Base-by-base conservation (phyloP, 2,797 vertebrate species). In the Acanthis flammea region DNA sequence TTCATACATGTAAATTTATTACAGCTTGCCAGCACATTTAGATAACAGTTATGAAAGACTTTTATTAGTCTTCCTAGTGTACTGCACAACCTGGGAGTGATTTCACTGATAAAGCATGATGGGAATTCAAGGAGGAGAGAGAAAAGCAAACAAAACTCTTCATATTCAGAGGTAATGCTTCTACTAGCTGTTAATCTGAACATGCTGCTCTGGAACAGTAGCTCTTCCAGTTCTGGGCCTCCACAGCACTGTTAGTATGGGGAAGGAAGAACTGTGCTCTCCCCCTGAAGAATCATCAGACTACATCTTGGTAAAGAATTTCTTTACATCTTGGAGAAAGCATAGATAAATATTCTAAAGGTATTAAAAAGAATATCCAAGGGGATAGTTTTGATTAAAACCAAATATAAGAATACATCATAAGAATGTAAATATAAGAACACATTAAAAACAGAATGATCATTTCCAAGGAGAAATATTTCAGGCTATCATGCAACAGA, bases 1-100 rank as follows among this genome's bases (percentile, higher is more conserved):
- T 88, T 73, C 62, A 67, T 31, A 31, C 10, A 82, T 16, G 44
- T 48, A 91, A 78, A 92, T 93, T 42, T 88, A 88, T 88, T 95
- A 92, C 65, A 41, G 63, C 70, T 71, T 90, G 33, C 45, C 54
- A 70, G 62, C 45, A 91, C 30, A 66, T 63, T 45, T 4, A 79
- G 51, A 85, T 82, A 73, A 71, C 5, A 72, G 44, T 66, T 75
- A 68, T 33, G 65, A 70, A 81, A 73, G 18, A 45, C 13, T 83
- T 73, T 39, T 57, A 83, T 84, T 94, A 77, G 41, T 63, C 54
- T 80, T 90, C 54, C 45, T 53, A 75, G 33, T 4, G 28, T 77
- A 81, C 5, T 86, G 51, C 9, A 85, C 45, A 82, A 60, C 4
- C 37, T 2, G 1, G 35, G 25, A 67, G 33, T 24, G 70, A 93